Evolutionary conservation across 2,113 vertebrate species (phyloP).

Genomic region (Cettia cetti): DNA sequence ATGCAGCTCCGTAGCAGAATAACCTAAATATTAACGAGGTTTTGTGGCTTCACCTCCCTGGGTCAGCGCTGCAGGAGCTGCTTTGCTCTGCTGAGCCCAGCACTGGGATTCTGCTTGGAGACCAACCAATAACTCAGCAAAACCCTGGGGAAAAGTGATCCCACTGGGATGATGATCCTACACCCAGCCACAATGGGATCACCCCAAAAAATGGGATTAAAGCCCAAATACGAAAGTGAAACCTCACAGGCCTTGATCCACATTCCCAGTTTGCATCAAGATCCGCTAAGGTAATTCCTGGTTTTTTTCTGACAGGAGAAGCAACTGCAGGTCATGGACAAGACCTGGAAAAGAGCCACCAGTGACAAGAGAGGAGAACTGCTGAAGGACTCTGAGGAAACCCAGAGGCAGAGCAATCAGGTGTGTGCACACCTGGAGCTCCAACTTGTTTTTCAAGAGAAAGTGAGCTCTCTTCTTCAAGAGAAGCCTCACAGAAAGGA

Average conservation of each 20-base stretch:
- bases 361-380: not conserved
- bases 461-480: not conserved
- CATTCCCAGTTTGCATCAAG: not conserved
- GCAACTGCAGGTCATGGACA: not conserved
- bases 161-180: not conserved
- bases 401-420: not conserved
- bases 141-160: not conserved
- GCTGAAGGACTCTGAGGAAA: not conserved
- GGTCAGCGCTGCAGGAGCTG: not conserved
- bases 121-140: not conserved
- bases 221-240: not conserved
- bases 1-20: not conserved
- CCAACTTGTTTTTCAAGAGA: too few species aligned
- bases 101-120: fast-evolving
- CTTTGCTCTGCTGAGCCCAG: not conserved
- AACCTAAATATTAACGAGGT: not conserved
- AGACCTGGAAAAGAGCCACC: not conserved
- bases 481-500: not conserved
- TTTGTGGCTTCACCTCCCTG: not conserved
- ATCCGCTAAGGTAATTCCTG: not conserved
- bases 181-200: not conserved
- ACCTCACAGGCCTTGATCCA: not conserved
- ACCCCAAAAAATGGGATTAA: not conserved
- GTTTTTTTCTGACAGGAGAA: not conserved
- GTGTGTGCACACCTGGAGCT: fast-evolving